These are phyloP conservation scores for Sphaerophoria rueppellii DNA, from an alignment of 2,888 invertebrate species.

Conservation along the genomic window DNA sequence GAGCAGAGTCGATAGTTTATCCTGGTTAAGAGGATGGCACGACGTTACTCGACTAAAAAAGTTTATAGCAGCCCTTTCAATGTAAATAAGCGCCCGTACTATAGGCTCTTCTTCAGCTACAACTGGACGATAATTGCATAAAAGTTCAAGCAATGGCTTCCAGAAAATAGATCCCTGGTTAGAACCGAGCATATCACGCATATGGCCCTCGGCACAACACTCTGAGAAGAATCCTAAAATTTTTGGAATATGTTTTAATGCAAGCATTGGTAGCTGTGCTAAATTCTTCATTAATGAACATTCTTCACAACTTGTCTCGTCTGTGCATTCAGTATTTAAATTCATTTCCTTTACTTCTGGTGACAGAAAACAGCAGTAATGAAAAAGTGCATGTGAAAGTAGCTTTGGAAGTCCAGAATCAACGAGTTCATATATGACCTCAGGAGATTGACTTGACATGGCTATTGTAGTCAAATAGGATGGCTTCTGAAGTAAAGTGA, in stretches of 20 bases:
- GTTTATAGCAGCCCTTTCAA: slow-evolving; percentile 91
- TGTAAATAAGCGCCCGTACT: slow-evolving; percentile 83
- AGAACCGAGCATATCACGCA: slow-evolving; percentile 94
- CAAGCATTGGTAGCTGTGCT: slow-evolving; percentile 83
- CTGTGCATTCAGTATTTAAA: slow-evolving; percentile 63
- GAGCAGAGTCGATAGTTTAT: slow-evolving; percentile 90
- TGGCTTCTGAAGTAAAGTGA: slow-evolving; percentile 84
- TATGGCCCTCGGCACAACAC: slow-evolving; percentile 89
- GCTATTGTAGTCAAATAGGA: slow-evolving; percentile 90
- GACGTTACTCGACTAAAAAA: slow-evolving; percentile 92
- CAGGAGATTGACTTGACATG: slow-evolving; percentile 90
- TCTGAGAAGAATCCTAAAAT: slow-evolving; percentile 92
- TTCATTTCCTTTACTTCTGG: slow-evolving; percentile 75
- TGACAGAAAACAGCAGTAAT: slow-evolving; percentile 79
- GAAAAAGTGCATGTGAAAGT: slow-evolving; percentile 85
- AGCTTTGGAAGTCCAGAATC: slow-evolving; percentile 88
- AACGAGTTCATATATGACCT: slow-evolving; percentile 89
- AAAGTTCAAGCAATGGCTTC: slow-evolving; percentile 89
- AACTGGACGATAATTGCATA: slow-evolving; percentile 85
- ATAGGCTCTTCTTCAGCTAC: slow-evolving; percentile 79
- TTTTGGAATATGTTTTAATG: slow-evolving; percentile 85
- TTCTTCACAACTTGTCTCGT: slow-evolving; percentile 67
- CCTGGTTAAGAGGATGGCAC: slow-evolving; percentile 93
- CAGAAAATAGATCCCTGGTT: slow-evolving; percentile 92
- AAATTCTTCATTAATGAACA: slow-evolving; percentile 67